phyloP scores from a whole-genome alignment of 2,797 vertebrate species.

The Phalloptychus januarius region DNA sequence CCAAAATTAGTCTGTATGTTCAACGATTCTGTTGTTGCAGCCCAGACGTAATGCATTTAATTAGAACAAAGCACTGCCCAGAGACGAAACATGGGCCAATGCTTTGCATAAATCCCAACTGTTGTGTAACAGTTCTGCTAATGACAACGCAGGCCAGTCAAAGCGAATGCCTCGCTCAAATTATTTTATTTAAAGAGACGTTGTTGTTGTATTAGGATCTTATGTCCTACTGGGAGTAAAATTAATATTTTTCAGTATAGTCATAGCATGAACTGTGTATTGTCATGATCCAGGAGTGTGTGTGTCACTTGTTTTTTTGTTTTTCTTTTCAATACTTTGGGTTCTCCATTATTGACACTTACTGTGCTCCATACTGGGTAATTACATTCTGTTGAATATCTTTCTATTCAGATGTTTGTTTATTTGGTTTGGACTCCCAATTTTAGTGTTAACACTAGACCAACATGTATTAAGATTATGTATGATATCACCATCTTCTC shows the following conservation, averaged over 20 bases:
- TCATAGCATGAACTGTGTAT: not conserved
- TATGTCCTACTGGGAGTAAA: too few relatives aligned
- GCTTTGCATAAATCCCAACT: constrained; percentile 3
- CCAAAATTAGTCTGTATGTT: not conserved
- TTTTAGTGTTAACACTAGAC: not conserved
- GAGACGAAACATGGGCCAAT: not conserved
- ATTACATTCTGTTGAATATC: not conserved
- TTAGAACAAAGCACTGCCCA: constrained; percentile 5
- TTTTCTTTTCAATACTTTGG: not conserved
- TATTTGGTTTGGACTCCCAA: not conserved
- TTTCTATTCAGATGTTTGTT: not conserved
- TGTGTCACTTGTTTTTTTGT: not conserved
- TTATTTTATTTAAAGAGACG: not conserved
- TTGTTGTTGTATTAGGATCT: not conserved
- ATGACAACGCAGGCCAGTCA: not conserved
- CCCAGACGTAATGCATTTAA: not conserved
- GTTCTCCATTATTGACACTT: not conserved
- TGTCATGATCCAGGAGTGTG: not conserved
- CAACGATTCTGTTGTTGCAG: not conserved
- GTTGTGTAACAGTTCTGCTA: not conserved
- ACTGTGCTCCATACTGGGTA: not conserved
- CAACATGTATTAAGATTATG: not conserved
- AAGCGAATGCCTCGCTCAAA: not conserved
- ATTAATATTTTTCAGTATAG: not conserved
- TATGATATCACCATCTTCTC: not conserved